Conservation (phyloP, 2,113 vertebrate genomes). For the Chionodraco myersi region DNA sequence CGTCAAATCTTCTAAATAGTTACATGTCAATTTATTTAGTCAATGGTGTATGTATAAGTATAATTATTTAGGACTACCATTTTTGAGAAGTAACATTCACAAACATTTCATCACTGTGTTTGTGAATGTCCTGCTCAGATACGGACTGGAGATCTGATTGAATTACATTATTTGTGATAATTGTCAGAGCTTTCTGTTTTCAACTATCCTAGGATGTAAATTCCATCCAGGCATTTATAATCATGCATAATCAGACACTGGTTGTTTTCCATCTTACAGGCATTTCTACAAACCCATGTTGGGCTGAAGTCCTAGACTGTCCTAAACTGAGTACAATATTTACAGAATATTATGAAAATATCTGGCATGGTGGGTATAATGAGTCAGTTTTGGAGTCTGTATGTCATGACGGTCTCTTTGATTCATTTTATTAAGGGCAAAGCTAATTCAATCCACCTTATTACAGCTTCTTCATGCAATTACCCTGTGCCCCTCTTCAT, state of each 20-base stretch:
- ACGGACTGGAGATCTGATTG: not conserved
- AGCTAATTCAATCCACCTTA: conserved; percentile 73
- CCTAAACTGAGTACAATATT: conserved; percentile 9
- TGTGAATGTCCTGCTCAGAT: not conserved
- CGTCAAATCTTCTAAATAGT: no score
- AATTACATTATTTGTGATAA: conserved; percentile 34
- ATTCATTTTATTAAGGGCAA: conserved; percentile 68
- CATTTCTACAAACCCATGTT: conserved; percentile 27
- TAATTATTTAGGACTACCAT: no score
- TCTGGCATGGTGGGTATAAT: conserved; percentile 61
- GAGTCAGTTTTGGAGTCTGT: conserved; percentile 59
- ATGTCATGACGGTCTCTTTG: conserved; percentile 65
- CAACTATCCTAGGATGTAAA: conserved; percentile 9
- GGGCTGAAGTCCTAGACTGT: conserved; percentile 21
- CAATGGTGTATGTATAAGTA: no score
- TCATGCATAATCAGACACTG: conserved; percentile 18
- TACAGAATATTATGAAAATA: conserved; percentile 42
- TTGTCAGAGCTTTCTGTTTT: conserved; percentile 29
- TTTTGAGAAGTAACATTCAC: not conserved
- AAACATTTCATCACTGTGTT: not conserved
- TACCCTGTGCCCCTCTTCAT: conserved; percentile 62
- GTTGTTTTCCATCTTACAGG: conserved; percentile 3
- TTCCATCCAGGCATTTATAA: conserved; percentile 25
- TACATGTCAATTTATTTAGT: no score
- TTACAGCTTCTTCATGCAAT: conserved; percentile 74